Base-by-base conservation (phyloP, 2,888 invertebrate genomes). In the Limnephilus auricula region DNA sequence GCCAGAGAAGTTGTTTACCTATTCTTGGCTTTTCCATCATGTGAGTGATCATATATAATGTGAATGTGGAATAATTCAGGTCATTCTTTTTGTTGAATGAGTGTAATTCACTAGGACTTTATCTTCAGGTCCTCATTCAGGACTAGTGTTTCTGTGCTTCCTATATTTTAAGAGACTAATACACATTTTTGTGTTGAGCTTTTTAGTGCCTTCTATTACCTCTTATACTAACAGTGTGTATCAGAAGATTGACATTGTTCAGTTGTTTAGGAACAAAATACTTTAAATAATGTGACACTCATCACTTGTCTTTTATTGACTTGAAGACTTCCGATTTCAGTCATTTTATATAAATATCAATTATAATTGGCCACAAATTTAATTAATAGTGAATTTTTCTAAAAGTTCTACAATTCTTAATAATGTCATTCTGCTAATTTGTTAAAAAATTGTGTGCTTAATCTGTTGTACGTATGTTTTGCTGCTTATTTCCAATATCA, bases 401-500 rank as follows among this genome's bases (percentile, higher is more conserved):
- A 82, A 9, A 82, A 15, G 34, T 32, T 34, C 6, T 82, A 82
- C 15, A 82, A 82, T 82, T 31, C 32, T 82, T 34, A 37, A 82
- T 82, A n/a, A 82, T 82, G 82, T 82, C 82, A 18, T 82, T 82
- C 82, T 82, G 82, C 34, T 82, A 37, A 34, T 82, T 82, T 15
- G 25, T 65, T 25, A 0, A 65, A 65, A 65, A 65, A 25, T 65
- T 65, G 65, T 32, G 34, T 82, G 25, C 9, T 34, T 82, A 30
- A 13, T 34, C 34, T 82, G 32, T 32, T 82, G 34, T 82, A 25
- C 18, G 34, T 34, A 82, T 65, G 34, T 82, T 34, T 82, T 34
- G 25, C 25, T 82, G 82, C 82, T 82, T 34, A 15, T 15, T 82
- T 82, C 25, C 34, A 5, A 25, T 34, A 25, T 82, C 25, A 34